phyloP scores from a whole-genome alignment of 1,140 invertebrate species.

The Nylanderia fulva region DNA sequence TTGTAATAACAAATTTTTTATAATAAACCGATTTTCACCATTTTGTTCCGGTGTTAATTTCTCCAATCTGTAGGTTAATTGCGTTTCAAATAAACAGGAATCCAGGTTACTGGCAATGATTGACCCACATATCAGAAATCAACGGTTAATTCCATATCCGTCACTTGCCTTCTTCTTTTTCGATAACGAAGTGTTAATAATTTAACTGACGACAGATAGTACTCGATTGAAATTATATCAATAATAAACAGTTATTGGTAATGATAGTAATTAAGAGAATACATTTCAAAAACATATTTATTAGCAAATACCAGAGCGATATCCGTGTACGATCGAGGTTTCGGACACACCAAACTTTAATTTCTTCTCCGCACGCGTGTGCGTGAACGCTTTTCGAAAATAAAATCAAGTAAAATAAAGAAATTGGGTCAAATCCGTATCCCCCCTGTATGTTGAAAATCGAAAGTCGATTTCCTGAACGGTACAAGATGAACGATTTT shows the following conservation, averaged over 20 bases:
- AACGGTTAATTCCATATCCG: conserved; percentile 41
- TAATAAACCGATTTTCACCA: conserved; percentile 8
- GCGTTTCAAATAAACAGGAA: conserved; percentile 20
- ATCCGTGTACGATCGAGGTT: conserved; percentile 56
- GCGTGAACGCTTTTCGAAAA: conserved; percentile 14
- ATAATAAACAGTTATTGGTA: conserved; percentile 1
- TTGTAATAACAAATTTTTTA: neutral
- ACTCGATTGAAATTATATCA: neutral
- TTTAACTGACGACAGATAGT: neutral
- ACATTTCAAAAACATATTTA: conserved; percentile 14
- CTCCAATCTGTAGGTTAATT: conserved; percentile 16
- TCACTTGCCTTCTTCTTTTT: neutral
- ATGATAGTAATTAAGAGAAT: conserved; percentile 5
- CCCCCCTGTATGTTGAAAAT: conserved; percentile 71
- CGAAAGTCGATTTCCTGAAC: conserved; percentile 79
- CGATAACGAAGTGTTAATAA: conserved; percentile 12
- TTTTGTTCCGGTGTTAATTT: conserved; percentile 19
- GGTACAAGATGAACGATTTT: conserved; percentile 63
- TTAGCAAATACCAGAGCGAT: conserved; percentile 19
- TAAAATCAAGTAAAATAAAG: conserved; percentile 9
- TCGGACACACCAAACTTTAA: conserved; percentile 50
- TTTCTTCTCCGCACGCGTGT: conserved; percentile 27
- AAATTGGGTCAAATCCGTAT: conserved; percentile 51
- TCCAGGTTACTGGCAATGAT: conserved; percentile 36
- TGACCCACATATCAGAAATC: conserved; percentile 42